Evolutionary conservation across 1,140 invertebrate species (phyloP), one percentile per base, ranked within the genome.

Genomic region (Pachyrhynchus sulphureomaculatus): DNA sequence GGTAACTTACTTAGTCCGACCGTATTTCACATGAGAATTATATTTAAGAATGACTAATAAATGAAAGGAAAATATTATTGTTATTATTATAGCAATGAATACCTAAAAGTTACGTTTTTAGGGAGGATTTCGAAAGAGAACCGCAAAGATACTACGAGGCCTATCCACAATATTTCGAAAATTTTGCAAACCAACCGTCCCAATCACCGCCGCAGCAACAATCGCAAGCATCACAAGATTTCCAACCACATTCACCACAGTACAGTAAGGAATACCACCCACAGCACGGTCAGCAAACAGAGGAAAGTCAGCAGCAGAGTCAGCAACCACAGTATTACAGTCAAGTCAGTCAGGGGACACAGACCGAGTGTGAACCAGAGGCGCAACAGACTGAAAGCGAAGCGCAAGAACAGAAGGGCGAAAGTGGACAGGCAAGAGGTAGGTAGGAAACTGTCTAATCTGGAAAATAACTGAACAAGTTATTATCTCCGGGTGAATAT

Each of bases 371-470:
- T 4, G 15, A 41, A n/a, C 8, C 37, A 17, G 20, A 6, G 13
- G 37, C 20, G 13, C 37, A 71, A 58, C 75, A 76, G 29, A 54
- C 12, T 26, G 33, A 33, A n/a, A 55, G 13, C 32, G 12, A n/a
- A 9, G 41, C 68, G 64, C 71, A 58, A 4, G 55, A 57, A 33
- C 60, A 62, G 13, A 58, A 32, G 21, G 56, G 39, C 56, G 65
- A 9, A 65, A 65, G 62, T 56, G 75, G 24, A 66, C 75, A 70
- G 69, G 72, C 61, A 68, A 45, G 48, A 59, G 47, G 56, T 59
- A 13, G 39, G 20, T 8, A 8, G 37, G n/a, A 15, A n/a, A 1
- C n/a, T n/a, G n/a, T n/a, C n/a, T n/a, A n/a, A n/a, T n/a, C n/a
- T n/a, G n/a, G n/a, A n/a, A n/a, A n/a, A n/a, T n/a, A n/a, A n/a